Percentiles rank a stretch among this genome's conserved stretches.
Evolutionary conservation across 2,888 invertebrate species (phyloP).

Genomic region (Ypsolopha sequella): DNA sequence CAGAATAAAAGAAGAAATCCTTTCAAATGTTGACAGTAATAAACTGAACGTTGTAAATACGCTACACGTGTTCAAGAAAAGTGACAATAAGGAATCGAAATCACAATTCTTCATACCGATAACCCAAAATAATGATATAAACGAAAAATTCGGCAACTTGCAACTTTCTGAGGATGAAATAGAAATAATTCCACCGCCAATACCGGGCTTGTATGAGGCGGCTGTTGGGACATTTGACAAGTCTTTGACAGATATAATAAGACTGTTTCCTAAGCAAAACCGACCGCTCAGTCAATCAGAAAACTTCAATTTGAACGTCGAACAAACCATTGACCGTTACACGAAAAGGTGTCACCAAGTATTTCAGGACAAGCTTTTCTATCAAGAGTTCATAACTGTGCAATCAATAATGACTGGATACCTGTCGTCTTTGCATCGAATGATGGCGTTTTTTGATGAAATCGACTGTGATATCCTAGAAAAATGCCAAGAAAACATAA

Average conservation of each 20-base stretch:
- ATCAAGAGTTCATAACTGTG: constrained; percentile 50
- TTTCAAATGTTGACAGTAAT: constrained; percentile 51
- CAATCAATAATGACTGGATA: constrained; percentile 48
- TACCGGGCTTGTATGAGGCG: constrained; percentile 41
- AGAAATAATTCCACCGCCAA: constrained; percentile 42
- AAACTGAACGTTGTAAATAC: constrained; percentile 51
- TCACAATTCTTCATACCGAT: constrained; percentile 64
- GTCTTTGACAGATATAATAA: constrained; percentile 41
- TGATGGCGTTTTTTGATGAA: constrained; percentile 40
- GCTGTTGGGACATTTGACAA: constrained; percentile 43
- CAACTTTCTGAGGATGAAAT: constrained; percentile 47
- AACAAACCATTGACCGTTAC: constrained; percentile 59
- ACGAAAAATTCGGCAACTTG: constrained; percentile 49
- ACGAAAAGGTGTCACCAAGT: constrained; percentile 61
- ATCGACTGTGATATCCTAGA: constrained; percentile 53
- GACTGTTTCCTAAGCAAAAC: constrained; percentile 57
- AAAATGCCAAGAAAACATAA: constrained; percentile 47
- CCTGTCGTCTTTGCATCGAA: constrained; percentile 32
- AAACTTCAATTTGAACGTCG: constrained; percentile 46
- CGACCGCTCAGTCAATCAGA: constrained; percentile 62
- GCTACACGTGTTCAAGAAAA: constrained; percentile 54
- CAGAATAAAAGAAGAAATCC: constrained; percentile 40
- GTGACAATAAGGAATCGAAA: constrained; percentile 54
- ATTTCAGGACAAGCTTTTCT: constrained; percentile 60
- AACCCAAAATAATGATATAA: constrained; percentile 39